Base-by-base conservation (phyloP, 1,140 invertebrate genomes). In the Oncopodura yosiiana region DNA sequence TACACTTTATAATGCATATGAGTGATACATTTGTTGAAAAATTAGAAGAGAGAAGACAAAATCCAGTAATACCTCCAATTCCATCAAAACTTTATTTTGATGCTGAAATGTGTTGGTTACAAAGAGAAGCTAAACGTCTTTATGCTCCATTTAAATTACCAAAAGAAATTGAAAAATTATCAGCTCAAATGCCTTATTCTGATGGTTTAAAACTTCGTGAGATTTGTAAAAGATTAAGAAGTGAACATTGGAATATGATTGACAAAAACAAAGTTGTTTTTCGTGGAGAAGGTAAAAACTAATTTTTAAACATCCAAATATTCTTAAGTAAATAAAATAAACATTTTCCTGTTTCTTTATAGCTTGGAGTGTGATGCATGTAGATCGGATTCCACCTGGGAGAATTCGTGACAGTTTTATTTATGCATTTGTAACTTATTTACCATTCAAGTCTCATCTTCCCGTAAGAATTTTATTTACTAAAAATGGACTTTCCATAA, bases 21-120 rank as follows among this genome's bases (percentile, higher is more conserved):
- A 56, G 58, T n/a, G 58, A 61, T 36, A 61, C 58, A 8, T 45
- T 50, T 27, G n/a, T 56, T 6, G 41, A 53, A 24, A 53, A 53
- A 32, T 24, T 53, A 24, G 57, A 60, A 34, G 48, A 21, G n/a
- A n/a, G n/a, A n/a, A 30, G 42, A 44, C n/a, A 58, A 1, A 2
- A 39, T 32, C n/a, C 51, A 21, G 21, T 3, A 36, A 24, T 3
- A 23, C 18, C 51, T 18, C 11, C 11, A 43, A 44, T 9, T 4
- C 18, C 8, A 16, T 11, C 21, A n/a, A n/a, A n/a, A n/a, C n/a
- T n/a, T n/a, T n/a, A n/a, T n/a, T n/a, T n/a, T n/a, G n/a, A 44
- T 19, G 34, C 18, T n/a, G 52, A 54, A 1, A 14, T 23, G n/a
- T 9, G 24, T 24, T 42, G 30, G 41, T 42, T 61, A 14, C 6